Conservation (phyloP, 92 coral and sea anemone species). For the Porites cylindrica region DNA sequence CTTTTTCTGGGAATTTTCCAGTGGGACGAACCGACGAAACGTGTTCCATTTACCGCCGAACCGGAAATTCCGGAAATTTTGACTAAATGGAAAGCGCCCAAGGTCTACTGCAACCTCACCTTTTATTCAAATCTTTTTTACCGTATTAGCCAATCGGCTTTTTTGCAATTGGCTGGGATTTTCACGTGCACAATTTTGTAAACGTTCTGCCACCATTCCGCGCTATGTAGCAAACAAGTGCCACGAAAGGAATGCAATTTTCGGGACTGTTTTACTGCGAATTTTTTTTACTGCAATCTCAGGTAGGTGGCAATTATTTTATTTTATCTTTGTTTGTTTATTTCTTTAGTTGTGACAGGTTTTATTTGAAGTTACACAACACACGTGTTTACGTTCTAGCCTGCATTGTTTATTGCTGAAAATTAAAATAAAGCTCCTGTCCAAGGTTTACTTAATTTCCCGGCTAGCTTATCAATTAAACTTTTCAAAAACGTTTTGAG, state of each 20-base stretch:
- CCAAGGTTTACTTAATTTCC: no score
- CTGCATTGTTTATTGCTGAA: no score
- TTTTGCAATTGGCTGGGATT: conserved; percentile 1
- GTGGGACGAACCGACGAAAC: no score
- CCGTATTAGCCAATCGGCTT: not conserved
- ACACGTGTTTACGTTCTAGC: not conserved
- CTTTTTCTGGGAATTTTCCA: no score
- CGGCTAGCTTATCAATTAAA: no score
- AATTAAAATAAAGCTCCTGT: no score
- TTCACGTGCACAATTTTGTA: conserved; percentile 25
- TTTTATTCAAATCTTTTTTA: no score
- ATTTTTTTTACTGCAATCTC: conserved; percentile 1
- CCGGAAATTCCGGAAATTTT: no score
- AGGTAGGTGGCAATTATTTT: conserved; percentile 27
- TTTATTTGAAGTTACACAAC: not conserved
- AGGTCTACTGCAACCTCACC: no score
- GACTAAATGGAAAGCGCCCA: no score
- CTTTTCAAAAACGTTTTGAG: no score
- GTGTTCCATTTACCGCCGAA: no score
- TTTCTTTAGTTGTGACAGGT: not conserved
- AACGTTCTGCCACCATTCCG: not conserved
- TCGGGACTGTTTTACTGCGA: not conserved
- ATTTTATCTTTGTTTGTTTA: not conserved
- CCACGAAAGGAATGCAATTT: not conserved
- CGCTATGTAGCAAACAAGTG: conserved; percentile 6